Percentiles rank a stretch among this genome's conserved stretches.
Conservation (phyloP, 2,888 invertebrate species). For the Drosophila mercatorum region DNA sequence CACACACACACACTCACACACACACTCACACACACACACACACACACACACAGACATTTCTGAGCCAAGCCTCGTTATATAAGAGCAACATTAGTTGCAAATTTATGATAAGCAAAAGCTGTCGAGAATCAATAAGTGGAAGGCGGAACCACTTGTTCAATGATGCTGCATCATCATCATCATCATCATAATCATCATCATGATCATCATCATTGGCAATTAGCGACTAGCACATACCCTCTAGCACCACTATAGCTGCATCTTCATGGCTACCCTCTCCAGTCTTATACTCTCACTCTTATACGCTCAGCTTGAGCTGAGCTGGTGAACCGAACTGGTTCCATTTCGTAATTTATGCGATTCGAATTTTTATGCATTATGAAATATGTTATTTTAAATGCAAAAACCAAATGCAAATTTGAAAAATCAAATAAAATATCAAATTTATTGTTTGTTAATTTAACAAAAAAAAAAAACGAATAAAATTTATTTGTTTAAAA, state of each 20-base stretch:
- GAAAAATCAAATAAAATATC: neutral
- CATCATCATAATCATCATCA: neutral
- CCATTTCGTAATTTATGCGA: neutral
- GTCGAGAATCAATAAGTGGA: slow-evolving; percentile 44
- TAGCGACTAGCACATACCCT: slow-evolving; percentile 1
- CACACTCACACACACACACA: neutral
- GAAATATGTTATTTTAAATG: slow-evolving; percentile 2
- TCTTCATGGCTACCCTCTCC: neutral
- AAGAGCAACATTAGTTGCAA: slow-evolving; percentile 58
- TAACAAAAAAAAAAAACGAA: too few relatives aligned
- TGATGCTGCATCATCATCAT: slow-evolving; percentile 26
- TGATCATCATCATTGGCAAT: neutral
- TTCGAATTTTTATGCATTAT: slow-evolving; percentile 6
- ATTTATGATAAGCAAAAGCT: slow-evolving; percentile 43
- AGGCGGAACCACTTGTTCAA: slow-evolving; percentile 57
- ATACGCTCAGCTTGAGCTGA: neutral
- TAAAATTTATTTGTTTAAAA: too few relatives aligned
- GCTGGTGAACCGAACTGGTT: slow-evolving; percentile 7
- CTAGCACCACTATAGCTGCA: neutral
- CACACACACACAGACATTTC: slow-evolving; percentile 6
- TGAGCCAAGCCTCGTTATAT: slow-evolving; percentile 44
- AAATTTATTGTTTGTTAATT: neutral
- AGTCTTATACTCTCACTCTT: slow-evolving; percentile 1
- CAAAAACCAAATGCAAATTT: neutral
- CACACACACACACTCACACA: slow-evolving; percentile 9